Conservation (phyloP, 2,113 vertebrate species). For the Catharus fuscescens region DNA sequence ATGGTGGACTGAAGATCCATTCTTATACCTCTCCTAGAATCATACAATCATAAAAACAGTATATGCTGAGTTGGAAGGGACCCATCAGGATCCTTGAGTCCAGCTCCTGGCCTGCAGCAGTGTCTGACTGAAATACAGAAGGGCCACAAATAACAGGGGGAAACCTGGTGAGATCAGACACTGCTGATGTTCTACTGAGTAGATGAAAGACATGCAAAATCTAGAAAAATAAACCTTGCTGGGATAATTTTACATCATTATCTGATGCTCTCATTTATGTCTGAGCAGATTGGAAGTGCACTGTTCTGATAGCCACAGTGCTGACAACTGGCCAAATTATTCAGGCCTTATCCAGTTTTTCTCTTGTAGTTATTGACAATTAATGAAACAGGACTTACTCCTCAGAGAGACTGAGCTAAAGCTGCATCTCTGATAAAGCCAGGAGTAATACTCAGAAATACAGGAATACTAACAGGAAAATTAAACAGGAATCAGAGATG, state of each 20-base stretch:
- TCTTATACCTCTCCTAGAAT: not conserved
- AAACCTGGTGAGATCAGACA: not conserved
- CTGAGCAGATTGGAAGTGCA: not conserved
- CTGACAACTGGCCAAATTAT: not conserved
- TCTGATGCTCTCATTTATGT: not conserved
- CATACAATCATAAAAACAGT: not conserved
- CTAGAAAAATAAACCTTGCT: not conserved
- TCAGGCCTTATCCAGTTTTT: not conserved
- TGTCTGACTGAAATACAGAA: not conserved
- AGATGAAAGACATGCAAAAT: not conserved
- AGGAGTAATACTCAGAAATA: conserved; percentile 22
- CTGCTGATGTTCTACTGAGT: not conserved
- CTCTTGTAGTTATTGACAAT: not conserved
- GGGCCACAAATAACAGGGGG: not conserved
- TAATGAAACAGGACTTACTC: conserved; percentile 32
- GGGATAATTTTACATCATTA: not conserved
- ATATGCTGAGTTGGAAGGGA: not conserved
- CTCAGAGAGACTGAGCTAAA: conserved; percentile 3
- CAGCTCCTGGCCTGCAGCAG: not conserved
- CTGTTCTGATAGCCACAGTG: not conserved
- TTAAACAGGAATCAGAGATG: not conserved
- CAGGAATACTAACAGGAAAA: conserved; percentile 35
- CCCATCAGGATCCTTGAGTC: not conserved
- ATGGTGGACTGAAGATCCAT: not conserved
- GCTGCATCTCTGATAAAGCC: not conserved